Conservation (phyloP, 2,888 invertebrate genomes). For the Tachystola acroxantha region DNA sequence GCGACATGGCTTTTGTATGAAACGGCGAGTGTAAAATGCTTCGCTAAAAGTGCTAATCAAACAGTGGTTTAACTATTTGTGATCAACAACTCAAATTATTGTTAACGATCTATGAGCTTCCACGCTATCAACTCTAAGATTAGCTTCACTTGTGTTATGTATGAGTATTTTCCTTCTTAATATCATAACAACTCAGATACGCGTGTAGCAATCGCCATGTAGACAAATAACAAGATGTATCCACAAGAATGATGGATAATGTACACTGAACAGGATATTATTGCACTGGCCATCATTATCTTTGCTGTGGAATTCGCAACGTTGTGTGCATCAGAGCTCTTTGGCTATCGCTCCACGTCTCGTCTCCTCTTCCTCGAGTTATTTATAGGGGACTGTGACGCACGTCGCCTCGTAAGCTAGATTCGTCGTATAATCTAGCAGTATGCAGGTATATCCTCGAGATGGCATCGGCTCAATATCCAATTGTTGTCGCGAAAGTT, state of each 20-base stretch:
- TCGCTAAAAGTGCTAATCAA: too few relatives aligned
- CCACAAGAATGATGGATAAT: slow-evolving; percentile 7
- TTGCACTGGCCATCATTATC: slow-evolving; percentile 17
- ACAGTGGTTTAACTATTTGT: too few relatives aligned
- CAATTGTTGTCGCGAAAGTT: not conserved
- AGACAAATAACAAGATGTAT: slow-evolving; percentile 1
- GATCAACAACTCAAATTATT: too few relatives aligned
- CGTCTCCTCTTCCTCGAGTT: slow-evolving; percentile 21
- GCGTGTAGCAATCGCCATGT: not conserved
- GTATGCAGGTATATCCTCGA: slow-evolving; percentile 12
- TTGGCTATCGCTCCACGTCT: slow-evolving; percentile 24
- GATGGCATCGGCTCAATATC: not conserved
- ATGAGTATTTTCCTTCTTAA: too few relatives aligned
- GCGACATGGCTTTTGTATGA: too few relatives aligned
- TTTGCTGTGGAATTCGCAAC: slow-evolving; percentile 21
- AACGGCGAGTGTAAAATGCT: too few relatives aligned
- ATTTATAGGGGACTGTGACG: slow-evolving; percentile 38
- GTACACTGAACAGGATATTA: slow-evolving; percentile 17
- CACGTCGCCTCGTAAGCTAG: slow-evolving; percentile 29
- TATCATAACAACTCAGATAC: too few relatives aligned
- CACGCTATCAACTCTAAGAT: too few relatives aligned
- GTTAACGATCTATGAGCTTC: too few relatives aligned
- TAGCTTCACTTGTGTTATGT: too few relatives aligned
- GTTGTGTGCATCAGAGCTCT: slow-evolving; percentile 16
- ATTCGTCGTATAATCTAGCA: slow-evolving; percentile 7